Evolutionary conservation across 2,797 vertebrate genomes (phyloP), one percentile per base, ranked within the genome.

Genomic region (Bucorvus abyssinicus): DNA sequence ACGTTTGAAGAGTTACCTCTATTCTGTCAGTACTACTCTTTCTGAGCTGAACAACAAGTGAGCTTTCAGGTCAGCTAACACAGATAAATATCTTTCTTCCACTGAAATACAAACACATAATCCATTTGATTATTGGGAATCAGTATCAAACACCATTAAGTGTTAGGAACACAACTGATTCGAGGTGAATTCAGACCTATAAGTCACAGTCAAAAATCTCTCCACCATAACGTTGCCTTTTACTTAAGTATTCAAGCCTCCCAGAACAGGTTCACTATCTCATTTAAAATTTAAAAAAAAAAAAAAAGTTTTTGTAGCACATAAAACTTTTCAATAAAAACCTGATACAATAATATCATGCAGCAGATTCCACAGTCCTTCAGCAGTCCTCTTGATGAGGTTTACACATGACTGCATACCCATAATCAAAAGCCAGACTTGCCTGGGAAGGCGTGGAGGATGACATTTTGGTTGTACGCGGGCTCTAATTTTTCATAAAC

Each of bases 401-500:
- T 93, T 97, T 96, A 92, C 97, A 97, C 96, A 97, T 96, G 75
- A 87, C 91, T 97, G 79, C 69, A 61, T 85, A 60, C 76, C 88
- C 83, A 84, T 86, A 97, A 96, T 93, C 86, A 96, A 95, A 92
- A 96, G 87, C 59, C 91, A 94, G 80, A 21, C 61, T 94, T 95
- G 60, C 95, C 87, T 95, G 34, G 57, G 83, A 93, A 90, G 84
- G 91, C 50, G 45, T 60, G 50, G 55, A 86, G 67, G 95, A 87
- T 97, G 97, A 97, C 93, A 97, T 98, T 98, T 98, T 97, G 94
- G 95, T 96, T 95, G 73, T 87, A 90, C 74, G 84, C 94, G 73
- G 68, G 79, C 64, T 96, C 93, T 96, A 94, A 97, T 97, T 98
- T 97, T 96, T 97, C 91, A 94, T 96, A 97, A 97, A 96, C 73